Conservation (phyloP, 2,888 invertebrate species). For the Scrobipalpa atriplicella region DNA sequence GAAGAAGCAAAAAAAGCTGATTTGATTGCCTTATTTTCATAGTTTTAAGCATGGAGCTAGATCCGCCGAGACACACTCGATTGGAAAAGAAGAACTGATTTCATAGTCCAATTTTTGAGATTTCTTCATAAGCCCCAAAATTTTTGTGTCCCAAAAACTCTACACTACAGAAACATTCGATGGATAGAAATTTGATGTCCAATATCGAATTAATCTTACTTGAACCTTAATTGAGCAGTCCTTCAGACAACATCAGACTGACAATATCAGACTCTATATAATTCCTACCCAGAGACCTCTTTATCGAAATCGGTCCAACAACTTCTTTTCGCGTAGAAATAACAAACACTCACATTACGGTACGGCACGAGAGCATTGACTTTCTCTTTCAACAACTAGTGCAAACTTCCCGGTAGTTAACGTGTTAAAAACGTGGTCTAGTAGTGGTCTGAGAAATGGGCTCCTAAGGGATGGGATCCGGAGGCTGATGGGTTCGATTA, state of each 20-base stretch:
- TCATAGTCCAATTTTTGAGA: too few species aligned
- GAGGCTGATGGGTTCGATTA: too few species aligned
- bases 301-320: conserved; percentile 30
- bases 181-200: too few species aligned
- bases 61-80: neutral
- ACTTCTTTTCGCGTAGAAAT: conserved; percentile 11
- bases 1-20: neutral
- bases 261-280: neutral
- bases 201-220: too few species aligned
- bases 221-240: too few species aligned
- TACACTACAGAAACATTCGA: too few species aligned
- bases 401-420: conserved; percentile 20
- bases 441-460: too few species aligned
- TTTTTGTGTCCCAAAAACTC: too few species aligned
- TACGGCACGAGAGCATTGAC: neutral
- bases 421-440: conserved; percentile 2
- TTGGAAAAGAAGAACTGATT: neutral
- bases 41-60: too few species aligned
- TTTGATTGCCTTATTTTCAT: neutral
- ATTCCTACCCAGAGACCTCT: conserved; percentile 2
- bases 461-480: too few species aligned
- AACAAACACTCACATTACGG: conserved; percentile 2
- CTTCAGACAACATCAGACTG: neutral
- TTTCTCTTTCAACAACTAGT: conserved; percentile 16
- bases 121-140: too few species aligned